Percentiles rank a stretch among this genome's conserved stretches.
Conservation (phyloP, 2,888 invertebrate species). For the Pycnomerus fuliginosus region DNA sequence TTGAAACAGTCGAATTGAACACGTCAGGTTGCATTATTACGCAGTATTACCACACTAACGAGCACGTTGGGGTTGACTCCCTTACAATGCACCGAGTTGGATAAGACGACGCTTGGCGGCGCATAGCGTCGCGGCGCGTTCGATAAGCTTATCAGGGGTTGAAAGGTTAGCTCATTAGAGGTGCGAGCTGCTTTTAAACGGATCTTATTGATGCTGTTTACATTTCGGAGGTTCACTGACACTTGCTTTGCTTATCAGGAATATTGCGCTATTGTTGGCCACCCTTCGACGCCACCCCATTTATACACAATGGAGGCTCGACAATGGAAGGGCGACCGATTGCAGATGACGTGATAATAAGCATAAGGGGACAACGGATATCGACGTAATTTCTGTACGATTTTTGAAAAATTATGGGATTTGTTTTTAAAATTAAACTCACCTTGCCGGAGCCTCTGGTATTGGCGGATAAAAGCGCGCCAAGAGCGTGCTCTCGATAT, state of each 20-base stretch:
- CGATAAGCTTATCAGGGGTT: constrained; percentile 37
- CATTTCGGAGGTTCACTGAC: constrained; percentile 12
- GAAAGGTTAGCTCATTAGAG: constrained; percentile 16
- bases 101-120: constrained; percentile 47
- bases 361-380: too few species aligned
- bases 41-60: constrained; percentile 44
- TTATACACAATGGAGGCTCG: too few species aligned
- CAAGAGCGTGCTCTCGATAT: constrained; percentile 65
- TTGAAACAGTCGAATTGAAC: neutral
- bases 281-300: constrained; percentile 6
- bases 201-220: neutral
- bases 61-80: constrained; percentile 52
- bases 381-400: too few species aligned
- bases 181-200: neutral
- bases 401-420: neutral
- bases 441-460: constrained; percentile 65
- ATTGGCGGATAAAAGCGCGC: constrained; percentile 62
- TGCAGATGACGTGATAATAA: too few species aligned
- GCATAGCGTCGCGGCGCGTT: constrained; percentile 47
- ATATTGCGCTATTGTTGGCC: constrained; percentile 9
- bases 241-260: constrained; percentile 1
- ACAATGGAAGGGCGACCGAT: too few species aligned
- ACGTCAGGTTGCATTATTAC: constrained; percentile 2
- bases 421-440: constrained; percentile 32
- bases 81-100: constrained; percentile 37